Evolutionary conservation across 92 coral and sea anemone species (phyloP), one percentile per base, ranked within the genome.

Genomic region (Phenganax subtilis): DNA sequence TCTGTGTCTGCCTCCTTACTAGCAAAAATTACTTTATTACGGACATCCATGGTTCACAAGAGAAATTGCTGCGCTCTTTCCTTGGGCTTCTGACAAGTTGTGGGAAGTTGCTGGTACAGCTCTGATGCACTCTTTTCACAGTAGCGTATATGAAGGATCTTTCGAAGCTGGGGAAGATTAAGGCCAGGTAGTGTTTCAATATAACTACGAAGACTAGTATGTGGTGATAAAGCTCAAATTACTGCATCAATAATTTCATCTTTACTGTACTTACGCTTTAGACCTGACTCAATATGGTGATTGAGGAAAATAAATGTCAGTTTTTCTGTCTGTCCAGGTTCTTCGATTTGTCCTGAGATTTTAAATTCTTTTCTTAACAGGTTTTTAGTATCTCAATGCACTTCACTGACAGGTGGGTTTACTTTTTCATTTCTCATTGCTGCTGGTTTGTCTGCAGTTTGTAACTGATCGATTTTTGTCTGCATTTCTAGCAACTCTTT

Each of bases 1-100:
- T 90, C 89, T 30, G 91, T 82, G 85, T 88, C 86, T 6, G 86
- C 90, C 53, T 90, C 90, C 80, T 84, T 89, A 62, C 90, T 89
- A 61, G 92, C 88, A 53, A 87, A 87, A 8, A 76, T 25, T 11
- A 87, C 92, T 55, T 87, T 85, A 77, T 89, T 84, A 20, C 88
- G 84, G 82, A 80, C 76, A 71, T 87, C 90, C 67, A 89, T 25
- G 0, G 77, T 77, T 20, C 85, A 74, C 70, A 84, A 77, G 20
- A 89, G 53, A 74, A 87, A 87, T 71, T 87, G 86, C 58, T 89
- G 90, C 1, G 76, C 88, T 12, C 75, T 80, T 74, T 85, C 77
- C 25, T 72, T 80, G 30, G 84, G 81, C 37, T 71, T 81, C 77
- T 80, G 88, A 61, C 52, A 81, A 64, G 65, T 72, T 72, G 88